Percentiles rank a stretch among this genome's conserved stretches.
These are phyloP conservation scores for Synanceia verrucosa DNA, from an alignment of 2,797 vertebrate genomes.

Conservation along the genomic window DNA sequence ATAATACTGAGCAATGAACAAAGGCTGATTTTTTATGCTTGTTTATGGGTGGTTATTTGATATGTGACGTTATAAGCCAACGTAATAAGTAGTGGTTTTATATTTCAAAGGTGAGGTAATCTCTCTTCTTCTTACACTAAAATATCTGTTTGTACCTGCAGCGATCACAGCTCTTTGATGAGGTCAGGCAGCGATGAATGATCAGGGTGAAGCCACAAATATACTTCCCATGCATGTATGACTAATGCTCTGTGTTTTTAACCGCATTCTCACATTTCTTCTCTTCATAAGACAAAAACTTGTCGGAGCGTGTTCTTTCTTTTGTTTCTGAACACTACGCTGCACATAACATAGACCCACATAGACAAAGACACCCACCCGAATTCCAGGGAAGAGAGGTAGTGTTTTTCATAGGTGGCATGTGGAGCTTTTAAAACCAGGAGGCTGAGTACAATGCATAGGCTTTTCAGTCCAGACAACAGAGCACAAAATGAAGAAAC, in stretches of 20 bases:
- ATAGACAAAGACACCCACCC: constrained; percentile 50
- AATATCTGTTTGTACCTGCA: constrained; percentile 22
- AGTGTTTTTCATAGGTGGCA: constrained; percentile 55
- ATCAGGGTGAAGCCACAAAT: constrained; percentile 40
- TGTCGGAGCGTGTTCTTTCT: constrained; percentile 60
- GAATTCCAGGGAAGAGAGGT: constrained; percentile 66
- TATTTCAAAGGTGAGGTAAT: constrained; percentile 45
- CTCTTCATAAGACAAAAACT: constrained; percentile 47
- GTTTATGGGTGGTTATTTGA: constrained; percentile 29
- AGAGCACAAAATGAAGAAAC: constrained; percentile 41
- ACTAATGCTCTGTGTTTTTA: constrained; percentile 56
- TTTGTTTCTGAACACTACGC: constrained; percentile 58
- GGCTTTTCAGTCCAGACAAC: constrained; percentile 47
- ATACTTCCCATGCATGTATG: constrained; percentile 42
- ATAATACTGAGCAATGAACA: constrained; percentile 24
- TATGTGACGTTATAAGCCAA: constrained; percentile 17
- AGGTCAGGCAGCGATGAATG: constrained; percentile 54
- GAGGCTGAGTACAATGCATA: constrained; percentile 13
- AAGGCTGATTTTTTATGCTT: constrained; percentile 17
- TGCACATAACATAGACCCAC: constrained; percentile 40
- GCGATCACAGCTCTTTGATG: constrained; percentile 41
- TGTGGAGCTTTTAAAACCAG: constrained; percentile 54
- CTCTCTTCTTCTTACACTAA: constrained; percentile 23
- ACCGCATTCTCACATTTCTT: constrained; percentile 67
- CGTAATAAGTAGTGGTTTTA: constrained; percentile 31